Evolutionary conservation across 1,140 invertebrate genomes (phyloP).

Genomic region (Popillia japonica): DNA sequence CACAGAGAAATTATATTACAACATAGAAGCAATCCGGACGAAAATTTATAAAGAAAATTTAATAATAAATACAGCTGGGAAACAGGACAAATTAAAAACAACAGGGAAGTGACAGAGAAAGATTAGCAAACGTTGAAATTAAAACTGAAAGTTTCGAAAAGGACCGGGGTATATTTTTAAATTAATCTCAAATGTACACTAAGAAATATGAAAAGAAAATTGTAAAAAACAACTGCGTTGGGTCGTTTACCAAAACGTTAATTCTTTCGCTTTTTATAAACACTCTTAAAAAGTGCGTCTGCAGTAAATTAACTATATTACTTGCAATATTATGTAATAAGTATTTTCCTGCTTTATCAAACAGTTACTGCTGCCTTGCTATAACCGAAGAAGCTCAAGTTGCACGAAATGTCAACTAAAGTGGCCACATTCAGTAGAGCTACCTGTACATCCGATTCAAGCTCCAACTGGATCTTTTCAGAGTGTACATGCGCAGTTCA

Average conservation of each 20-base stretch:
- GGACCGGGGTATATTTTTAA: background rate
- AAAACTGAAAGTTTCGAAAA: background rate
- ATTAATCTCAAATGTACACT: background rate
- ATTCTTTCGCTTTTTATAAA: no score
- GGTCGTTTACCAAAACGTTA: background rate
- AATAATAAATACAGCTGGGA: background rate
- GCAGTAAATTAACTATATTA: no score
- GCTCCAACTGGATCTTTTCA: no score
- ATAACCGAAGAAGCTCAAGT: no score
- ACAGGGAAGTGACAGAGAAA: background rate
- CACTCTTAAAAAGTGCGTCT: no score
- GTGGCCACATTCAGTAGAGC: no score
- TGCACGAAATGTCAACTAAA: no score
- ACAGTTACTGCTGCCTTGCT: no score
- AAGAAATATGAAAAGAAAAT: background rate
- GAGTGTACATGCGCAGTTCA: no score
- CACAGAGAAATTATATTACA: background rate
- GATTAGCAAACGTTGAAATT: constrained; percentile 20
- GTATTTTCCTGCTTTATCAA: no score
- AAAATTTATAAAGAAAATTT: constrained; percentile 20
- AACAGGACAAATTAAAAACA: constrained; percentile 28
- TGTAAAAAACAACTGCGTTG: background rate
- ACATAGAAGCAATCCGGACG: background rate
- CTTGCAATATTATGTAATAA: no score
- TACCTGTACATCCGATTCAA: no score